Percentiles rank a stretch among this genome's conserved stretches.
phyloP scores from a whole-genome alignment of 2,113 vertebrate species.

The Strigops habroptila region DNA sequence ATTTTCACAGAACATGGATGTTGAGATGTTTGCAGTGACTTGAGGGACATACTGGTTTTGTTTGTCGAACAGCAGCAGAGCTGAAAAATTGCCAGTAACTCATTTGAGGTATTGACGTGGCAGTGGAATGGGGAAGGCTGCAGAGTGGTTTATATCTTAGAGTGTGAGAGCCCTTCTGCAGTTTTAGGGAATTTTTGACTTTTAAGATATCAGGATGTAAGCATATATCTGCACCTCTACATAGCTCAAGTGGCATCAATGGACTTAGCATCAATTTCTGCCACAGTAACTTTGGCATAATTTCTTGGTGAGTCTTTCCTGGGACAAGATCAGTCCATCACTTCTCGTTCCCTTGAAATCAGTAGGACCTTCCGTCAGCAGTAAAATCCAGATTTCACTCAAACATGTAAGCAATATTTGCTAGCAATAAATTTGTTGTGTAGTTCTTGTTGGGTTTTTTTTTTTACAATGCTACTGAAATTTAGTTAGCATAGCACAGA shows the following conservation, averaged over 20 bases:
- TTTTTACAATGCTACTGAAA: not conserved
- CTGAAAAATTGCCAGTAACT: not conserved
- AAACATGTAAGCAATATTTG: not conserved
- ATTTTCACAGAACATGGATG: not conserved
- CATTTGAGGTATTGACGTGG: fast-evolving
- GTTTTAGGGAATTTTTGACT: not conserved
- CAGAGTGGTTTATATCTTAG: not conserved
- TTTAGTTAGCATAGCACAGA: not conserved
- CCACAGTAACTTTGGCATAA: not conserved
- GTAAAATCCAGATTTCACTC: not conserved
- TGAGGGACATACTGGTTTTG: not conserved
- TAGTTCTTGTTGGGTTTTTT: not conserved
- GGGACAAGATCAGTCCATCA: not conserved
- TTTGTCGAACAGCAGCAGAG: not conserved
- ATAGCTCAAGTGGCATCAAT: not conserved
- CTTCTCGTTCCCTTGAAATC: not conserved
- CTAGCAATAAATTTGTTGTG: not conserved
- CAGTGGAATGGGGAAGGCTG: not conserved
- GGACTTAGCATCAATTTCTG: not conserved
- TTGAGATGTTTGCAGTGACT: not conserved
- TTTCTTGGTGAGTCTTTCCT: not conserved
- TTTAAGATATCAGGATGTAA: not conserved
- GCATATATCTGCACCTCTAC: not conserved
- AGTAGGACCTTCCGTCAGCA: not conserved
- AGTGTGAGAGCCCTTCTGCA: not conserved